Conservation (phyloP, 2,888 invertebrate genomes). For the Orthonychiurus folsomi region DNA sequence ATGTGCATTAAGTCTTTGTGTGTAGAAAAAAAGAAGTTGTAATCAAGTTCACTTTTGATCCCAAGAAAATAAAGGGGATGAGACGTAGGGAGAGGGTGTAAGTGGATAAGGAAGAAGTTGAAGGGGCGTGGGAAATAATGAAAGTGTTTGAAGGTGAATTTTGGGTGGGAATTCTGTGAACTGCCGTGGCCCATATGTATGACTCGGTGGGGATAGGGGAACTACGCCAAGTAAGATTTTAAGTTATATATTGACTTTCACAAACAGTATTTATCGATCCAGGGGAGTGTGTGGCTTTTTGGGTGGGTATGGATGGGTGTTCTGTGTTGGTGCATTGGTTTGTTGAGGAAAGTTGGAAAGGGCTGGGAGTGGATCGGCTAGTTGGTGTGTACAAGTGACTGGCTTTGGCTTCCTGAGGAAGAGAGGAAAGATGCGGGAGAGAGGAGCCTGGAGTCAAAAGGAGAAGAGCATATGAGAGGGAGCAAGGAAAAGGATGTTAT, state of each 20-base stretch:
- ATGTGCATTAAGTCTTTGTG: not conserved
- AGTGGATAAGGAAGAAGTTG: not conserved
- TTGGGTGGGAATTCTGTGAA: not conserved
- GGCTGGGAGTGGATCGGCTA: not conserved
- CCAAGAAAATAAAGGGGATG: not conserved
- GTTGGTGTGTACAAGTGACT: constrained; percentile 1
- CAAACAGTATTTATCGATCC: constrained; percentile 1
- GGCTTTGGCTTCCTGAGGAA: not conserved
- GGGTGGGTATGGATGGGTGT: not conserved
- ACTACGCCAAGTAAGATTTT: not conserved
- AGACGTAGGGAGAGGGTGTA: constrained; percentile 8
- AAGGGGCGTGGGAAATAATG: constrained; percentile 1
- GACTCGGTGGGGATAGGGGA: not conserved
- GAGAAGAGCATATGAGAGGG: constrained; percentile 13
- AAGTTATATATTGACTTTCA: not conserved
- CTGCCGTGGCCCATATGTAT: not conserved
- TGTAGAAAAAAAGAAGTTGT: not conserved
- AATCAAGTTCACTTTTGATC: not conserved
- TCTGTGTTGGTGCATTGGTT: not conserved
- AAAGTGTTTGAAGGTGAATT: not conserved
- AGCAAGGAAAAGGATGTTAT: not conserved
- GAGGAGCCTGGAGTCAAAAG: constrained; percentile 9
- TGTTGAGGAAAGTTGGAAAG: not conserved
- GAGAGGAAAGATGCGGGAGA: constrained; percentile 5
- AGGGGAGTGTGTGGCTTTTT: not conserved